Evolutionary conservation across 1,140 invertebrate genomes (phyloP), one percentile per base, ranked within the genome.

Genomic region (Sesamia nonagrioides): DNA sequence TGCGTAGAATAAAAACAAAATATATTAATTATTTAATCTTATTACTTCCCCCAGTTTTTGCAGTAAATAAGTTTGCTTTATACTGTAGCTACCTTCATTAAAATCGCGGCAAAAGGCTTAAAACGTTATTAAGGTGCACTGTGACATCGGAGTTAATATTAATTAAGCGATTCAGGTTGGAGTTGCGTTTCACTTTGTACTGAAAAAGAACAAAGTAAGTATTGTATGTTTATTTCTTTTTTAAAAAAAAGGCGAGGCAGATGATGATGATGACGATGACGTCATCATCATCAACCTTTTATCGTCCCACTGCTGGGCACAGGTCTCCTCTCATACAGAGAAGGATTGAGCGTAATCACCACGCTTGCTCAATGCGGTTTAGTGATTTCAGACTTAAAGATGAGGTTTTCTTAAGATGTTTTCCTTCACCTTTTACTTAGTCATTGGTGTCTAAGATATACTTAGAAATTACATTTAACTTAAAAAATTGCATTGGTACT

Each of bases 101-200:
- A 18, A 71, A 71, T 52, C 68, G 68, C 7, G 68, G 48, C 27
- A 61, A 69, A 79, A 18, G 73, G 48, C 48, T 61, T 17, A 68
- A 76, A 77, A 61, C 45, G 27, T 84, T 82, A 78, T 85, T 68
- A 80, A 82, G 71, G 52, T 52, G 35, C 42, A 80, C 66, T 66
- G 58, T 79, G 82, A 77, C 81, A 82, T 66, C 58, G 78, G 75
- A 74, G 71, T 83, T 80, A 81, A 83, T 80, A 76, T 80, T 83
- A 81, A 81, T 83, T 81, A 85, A 79, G 63, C 71, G 17, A 61
- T 77, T 77, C 75, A 56, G 76, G 56, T 77, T 74, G 66, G 66
- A 56, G 21, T 42, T 78, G 21, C 13, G 48, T 2, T 78, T 42
- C 76, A 13, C 17, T 58, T 45, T 8, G 71, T 42, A 56, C 54